Evolutionary conservation across 2,113 vertebrate species (phyloP), one percentile per base, ranked within the genome.

Genomic region (Trachemys scripta): DNA sequence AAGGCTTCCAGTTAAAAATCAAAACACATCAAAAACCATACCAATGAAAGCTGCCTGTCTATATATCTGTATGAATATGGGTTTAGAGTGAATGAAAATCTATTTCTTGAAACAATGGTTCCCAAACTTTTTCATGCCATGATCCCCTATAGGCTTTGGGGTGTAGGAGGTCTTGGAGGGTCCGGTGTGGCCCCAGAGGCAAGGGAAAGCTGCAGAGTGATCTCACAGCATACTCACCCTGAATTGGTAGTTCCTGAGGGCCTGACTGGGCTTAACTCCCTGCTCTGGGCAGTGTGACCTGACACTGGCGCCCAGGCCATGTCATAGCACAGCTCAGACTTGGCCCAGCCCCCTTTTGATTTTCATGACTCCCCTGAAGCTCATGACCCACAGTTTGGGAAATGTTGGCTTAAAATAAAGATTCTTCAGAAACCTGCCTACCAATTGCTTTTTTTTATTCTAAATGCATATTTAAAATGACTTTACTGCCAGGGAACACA

Each of bases 261-360:
- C 62, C 62, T 69, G 16, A 16, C 62, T 72, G 35, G 65, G 65
- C 16, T 69, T 38, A 38, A 22, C 16, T 72, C 31, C 13, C 8
- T n/a, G 31, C 7, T 72, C n/a, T 72, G 65, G 9, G 19, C 19
- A 38, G n/a, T 72, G 65, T 72, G n/a, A 38, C n/a, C 35, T 72
- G n/a, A n/a, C 4, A 2, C 17, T 2, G 9, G 35, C 1, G 25
- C 27, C 27, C 27, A 59, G n/a, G n/a, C 38, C 4, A 72, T 20
- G 10, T 38, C 65, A 72, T 19, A 20, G 62, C 35, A n/a, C 27
- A 59, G 57, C 17, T 72, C 17, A 20, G 35, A 17, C 35, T 38
- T 19, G 5, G 8, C 35, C 17, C 65, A 69, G 2, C 35, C 8
- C 4, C n/a, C 8, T 19, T 72, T 17, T 72, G 17, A 22, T 20